Evolutionary conservation across 2,797 vertebrate species (phyloP).

Genomic region (Falco rusticolus): DNA sequence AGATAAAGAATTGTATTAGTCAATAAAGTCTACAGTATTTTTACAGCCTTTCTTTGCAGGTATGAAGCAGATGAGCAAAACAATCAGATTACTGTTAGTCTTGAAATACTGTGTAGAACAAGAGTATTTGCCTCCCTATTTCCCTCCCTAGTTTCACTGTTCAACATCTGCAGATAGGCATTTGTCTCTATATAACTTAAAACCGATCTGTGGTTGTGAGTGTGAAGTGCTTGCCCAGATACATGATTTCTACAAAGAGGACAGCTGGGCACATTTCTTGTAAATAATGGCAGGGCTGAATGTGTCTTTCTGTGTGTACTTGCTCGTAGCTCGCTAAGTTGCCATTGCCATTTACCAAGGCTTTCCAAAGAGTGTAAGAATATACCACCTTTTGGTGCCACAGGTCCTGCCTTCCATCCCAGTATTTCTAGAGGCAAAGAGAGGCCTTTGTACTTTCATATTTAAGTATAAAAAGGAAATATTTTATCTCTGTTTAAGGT

Average conservation of each 20-base stretch:
- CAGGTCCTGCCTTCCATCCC: background rate
- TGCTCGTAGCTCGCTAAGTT: background rate
- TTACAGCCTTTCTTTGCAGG: background rate
- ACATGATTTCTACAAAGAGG: background rate
- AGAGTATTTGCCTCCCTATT: background rate
- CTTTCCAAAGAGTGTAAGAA: background rate
- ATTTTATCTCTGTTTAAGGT: background rate
- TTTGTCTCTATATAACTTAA: background rate
- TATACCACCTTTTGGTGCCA: background rate
- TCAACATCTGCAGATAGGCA: background rate
- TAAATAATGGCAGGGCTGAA: background rate
- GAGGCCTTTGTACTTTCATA: background rate
- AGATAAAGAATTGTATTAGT: background rate
- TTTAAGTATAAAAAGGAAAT: background rate
- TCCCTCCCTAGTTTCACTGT: background rate
- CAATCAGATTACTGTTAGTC: background rate
- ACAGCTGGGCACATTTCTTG: background rate
- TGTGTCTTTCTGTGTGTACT: background rate
- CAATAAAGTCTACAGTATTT: background rate
- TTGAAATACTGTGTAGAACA: background rate
- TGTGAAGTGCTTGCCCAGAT: background rate
- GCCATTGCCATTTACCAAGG: background rate
- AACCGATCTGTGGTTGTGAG: background rate
- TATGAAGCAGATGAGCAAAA: background rate
- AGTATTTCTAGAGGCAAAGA: background rate